phyloP scores from a whole-genome alignment of 2,888 invertebrate genomes.

The Baccha elongata region DNA sequence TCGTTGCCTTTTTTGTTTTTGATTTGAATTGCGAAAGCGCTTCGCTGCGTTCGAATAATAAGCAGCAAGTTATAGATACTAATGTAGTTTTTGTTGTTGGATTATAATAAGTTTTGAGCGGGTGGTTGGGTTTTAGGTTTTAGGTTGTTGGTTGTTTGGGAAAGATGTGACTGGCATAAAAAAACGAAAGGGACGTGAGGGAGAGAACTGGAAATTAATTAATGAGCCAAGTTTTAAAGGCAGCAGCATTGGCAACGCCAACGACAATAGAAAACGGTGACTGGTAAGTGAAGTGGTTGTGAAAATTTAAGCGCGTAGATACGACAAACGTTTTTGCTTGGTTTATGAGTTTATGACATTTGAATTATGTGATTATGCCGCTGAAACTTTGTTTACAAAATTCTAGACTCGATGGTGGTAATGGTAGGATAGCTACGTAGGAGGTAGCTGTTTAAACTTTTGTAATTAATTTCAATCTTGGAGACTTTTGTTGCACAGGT shows the following conservation, averaged over 20 bases:
- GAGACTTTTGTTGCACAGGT: conserved; percentile 32
- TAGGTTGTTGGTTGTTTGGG: neutral
- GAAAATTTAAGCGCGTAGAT: conserved; percentile 49
- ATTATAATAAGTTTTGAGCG: neutral
- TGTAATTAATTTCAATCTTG: conserved; percentile 66
- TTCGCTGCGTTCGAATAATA: conserved; percentile 61
- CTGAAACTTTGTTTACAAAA: conserved; percentile 42
- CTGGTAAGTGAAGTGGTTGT: too few species aligned
- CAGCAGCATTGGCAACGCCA: conserved; percentile 16
- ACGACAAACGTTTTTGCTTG: conserved; percentile 20
- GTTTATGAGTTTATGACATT: conserved; percentile 17
- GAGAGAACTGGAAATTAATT: conserved; percentile 57
- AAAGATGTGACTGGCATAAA: conserved; percentile 8
- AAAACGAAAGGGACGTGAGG: conserved; percentile 18
- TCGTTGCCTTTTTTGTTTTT: conserved; percentile 31
- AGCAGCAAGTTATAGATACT: conserved; percentile 58
- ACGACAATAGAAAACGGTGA: conserved; percentile 24
- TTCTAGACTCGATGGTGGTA: too few species aligned
- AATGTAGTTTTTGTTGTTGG: conserved; percentile 28
- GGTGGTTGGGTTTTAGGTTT: neutral
- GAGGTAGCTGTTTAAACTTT: conserved; percentile 30
- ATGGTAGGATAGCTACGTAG: too few species aligned
- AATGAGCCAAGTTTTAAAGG: conserved; percentile 68
- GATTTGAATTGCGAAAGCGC: conserved; percentile 64
- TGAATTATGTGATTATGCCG: conserved; percentile 38